phyloP scores from a whole-genome alignment of 2,888 invertebrate species.

The Salpingus planirostris region DNA sequence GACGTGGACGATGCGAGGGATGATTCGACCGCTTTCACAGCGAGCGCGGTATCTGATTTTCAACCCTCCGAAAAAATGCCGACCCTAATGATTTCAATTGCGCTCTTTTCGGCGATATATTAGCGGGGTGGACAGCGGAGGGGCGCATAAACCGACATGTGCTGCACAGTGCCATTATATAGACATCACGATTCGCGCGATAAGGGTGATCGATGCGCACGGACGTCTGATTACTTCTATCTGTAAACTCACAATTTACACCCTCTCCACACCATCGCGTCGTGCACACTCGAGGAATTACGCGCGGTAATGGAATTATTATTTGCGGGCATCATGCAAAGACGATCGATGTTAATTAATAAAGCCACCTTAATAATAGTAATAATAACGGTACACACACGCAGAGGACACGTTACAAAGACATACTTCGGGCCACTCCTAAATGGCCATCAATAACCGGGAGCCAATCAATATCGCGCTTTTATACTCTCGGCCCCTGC shows the following conservation, averaged over 20 bases:
- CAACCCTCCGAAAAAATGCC: constrained; percentile 12
- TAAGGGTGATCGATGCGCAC: constrained; percentile 24
- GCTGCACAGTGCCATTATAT: constrained; percentile 22
- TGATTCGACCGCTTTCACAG: too few relatives aligned
- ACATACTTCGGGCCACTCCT: too few relatives aligned
- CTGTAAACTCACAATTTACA: constrained; percentile 12
- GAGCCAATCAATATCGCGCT: too few relatives aligned
- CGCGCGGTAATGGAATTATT: constrained; percentile 10
- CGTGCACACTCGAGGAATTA: constrained; percentile 4
- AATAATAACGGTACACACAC: too few relatives aligned
- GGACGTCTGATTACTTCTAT: constrained; percentile 20
- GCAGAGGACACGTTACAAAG: too few relatives aligned
- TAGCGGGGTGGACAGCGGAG: constrained; percentile 9
- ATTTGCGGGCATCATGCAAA: too few relatives aligned
- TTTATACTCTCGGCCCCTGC: too few relatives aligned
- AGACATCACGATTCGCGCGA: constrained; percentile 24
- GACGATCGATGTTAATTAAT: constrained; percentile 14
- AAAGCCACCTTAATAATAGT: too few relatives aligned
- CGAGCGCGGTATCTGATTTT: too few relatives aligned
- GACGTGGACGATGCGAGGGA: too few relatives aligned
- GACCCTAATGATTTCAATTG: constrained; percentile 14
- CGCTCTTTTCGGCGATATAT: constrained; percentile 11
- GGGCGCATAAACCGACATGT: constrained; percentile 12
- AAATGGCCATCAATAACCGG: too few relatives aligned
- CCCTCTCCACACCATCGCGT: constrained; percentile 9